These are phyloP conservation scores for Dioctria rufipes DNA, from an alignment of 2,888 invertebrate genomes.

Conservation along the genomic window DNA sequence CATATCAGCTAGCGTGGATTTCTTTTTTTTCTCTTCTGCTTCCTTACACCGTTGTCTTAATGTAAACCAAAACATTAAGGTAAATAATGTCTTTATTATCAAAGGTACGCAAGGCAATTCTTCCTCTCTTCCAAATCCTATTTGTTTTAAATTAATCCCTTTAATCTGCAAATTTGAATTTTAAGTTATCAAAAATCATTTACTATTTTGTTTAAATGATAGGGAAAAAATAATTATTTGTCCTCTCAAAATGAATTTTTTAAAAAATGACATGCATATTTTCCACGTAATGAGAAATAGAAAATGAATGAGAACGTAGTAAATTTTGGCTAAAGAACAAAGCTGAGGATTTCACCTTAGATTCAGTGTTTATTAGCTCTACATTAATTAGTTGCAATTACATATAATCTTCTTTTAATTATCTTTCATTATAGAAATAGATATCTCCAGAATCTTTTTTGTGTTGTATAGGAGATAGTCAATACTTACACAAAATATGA, in stretches of 20 bases:
- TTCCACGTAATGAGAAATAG: no score
- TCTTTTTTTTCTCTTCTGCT: slow-evolving; percentile 76
- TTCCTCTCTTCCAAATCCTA: slow-evolving; percentile 82
- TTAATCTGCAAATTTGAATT: slow-evolving; percentile 69
- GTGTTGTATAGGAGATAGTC: no score
- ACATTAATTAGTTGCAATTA: background rate
- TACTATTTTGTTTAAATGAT: no score
- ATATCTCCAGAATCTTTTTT: background rate
- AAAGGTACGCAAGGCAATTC: slow-evolving; percentile 82
- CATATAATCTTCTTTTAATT: slow-evolving; percentile 1
- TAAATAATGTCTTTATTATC: slow-evolving; percentile 87
- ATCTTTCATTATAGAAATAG: background rate
- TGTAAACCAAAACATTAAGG: slow-evolving; percentile 96
- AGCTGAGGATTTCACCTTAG: no score
- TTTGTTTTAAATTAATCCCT: slow-evolving; percentile 83
- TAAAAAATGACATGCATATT: no score
- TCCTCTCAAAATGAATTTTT: no score
- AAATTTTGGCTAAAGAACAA: no score
- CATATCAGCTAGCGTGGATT: slow-evolving; percentile 81
- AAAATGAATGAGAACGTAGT: no score
- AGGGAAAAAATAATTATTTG: no score
- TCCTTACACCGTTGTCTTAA: slow-evolving; percentile 92
- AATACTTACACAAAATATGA: no score
- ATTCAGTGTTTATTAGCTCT: no score
- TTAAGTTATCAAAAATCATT: background rate